Base-by-base conservation (phyloP, 2,113 vertebrate species). In the Tetrax tetrax region DNA sequence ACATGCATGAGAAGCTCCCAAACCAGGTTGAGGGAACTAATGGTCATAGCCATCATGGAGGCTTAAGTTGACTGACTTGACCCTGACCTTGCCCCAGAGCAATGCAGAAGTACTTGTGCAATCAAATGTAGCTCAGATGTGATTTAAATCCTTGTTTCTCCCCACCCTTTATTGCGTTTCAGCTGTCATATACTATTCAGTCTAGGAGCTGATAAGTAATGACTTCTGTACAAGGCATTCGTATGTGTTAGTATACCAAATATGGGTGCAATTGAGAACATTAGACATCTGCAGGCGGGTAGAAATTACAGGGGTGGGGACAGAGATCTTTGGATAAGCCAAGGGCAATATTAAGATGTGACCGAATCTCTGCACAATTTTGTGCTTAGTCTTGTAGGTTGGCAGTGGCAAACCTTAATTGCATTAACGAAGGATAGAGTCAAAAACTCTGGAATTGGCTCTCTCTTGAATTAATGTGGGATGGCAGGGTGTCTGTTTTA, bases 281-380 rank as follows among this genome's bases (percentile, higher is more conserved):
- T 45, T 9, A 82, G 84, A 56, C 65, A 91, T 85, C 61, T 82
- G 48, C 83, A 93, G 59, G 28, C 86, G 92, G 87, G 78, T 77
- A 95, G 84, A 94, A 96, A 94, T 95, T 91, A 68, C 41, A 91
- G 48, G 83, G 69, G 57, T 91, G 89, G 81, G 37, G 57, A 96
- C 84, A 51, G 43, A 64, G n/a, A 95, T 56, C 45, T 95, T 82
- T 93, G 87, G 74, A 65, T 91, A 87, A 95, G 41, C 50, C n/a
- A 37, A 79, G 14, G 41, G 65, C 53, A 79, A 82, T 48, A 25
- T 70, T 83, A 80, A 92, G 23, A 66, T 33, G 7, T 35, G 22
- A 88, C 76, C 28, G 76, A 86, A 65, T 50, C 43, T 74, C 80
- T 54, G 12, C 50, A 41, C 10, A 54, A 24, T 79, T 63, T 90